Evolutionary conservation across 2,888 invertebrate species (phyloP).

Genomic region (Epinotia nisella): DNA sequence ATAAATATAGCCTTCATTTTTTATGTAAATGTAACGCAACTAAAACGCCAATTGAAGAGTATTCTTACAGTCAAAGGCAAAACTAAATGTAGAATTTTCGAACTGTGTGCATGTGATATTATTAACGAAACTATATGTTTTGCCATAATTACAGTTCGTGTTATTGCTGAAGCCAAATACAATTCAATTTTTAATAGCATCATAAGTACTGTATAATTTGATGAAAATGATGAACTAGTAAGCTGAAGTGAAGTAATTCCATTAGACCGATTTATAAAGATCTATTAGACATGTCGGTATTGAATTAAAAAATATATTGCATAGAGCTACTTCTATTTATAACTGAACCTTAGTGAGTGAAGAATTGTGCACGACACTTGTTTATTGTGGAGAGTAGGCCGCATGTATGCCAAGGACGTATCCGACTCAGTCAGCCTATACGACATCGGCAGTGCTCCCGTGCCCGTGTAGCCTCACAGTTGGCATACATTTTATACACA

Average conservation of each 20-base stretch:
- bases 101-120: slow-evolving; percentile 15
- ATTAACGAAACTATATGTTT: neutral
- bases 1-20: too few relatives aligned
- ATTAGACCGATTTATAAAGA: neutral
- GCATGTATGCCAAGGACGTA: too few relatives aligned
- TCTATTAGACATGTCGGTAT: neutral
- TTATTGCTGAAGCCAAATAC: slow-evolving; percentile 21
- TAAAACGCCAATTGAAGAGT: neutral
- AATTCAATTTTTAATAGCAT: neutral
- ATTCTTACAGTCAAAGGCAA: slow-evolving; percentile 14
- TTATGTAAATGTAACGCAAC: too few relatives aligned
- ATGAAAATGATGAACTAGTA: neutral
- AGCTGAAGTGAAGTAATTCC: neutral
- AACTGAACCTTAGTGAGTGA: neutral
- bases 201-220: neutral
- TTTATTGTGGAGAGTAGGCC: too few relatives aligned
- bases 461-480: too few relatives aligned
- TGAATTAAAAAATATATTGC: neutral
- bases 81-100: slow-evolving; percentile 6
- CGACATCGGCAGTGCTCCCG: too few relatives aligned
- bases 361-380: neutral
- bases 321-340: neutral
- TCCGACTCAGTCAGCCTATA: too few relatives aligned
- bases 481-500: too few relatives aligned
- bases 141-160: neutral